Evolutionary conservation across 30 jellyfish, hydroid and myxozoan genomes (phyloP).

Genomic region (Turritopsis rubra): DNA sequence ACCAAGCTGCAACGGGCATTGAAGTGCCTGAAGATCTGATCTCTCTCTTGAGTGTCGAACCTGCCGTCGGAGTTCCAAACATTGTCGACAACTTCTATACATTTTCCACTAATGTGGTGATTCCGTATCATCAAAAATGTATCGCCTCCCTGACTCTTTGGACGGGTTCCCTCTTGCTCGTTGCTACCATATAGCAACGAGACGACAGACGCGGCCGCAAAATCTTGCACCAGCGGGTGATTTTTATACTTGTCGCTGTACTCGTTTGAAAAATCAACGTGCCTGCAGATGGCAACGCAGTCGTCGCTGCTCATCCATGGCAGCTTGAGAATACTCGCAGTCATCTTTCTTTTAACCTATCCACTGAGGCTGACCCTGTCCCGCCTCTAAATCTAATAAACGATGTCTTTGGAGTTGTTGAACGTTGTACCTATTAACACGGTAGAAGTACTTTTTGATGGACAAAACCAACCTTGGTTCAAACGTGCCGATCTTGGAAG

Average conservation of each 20-base stretch:
- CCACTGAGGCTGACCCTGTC: no score
- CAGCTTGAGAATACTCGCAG: not conserved
- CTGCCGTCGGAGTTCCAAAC: slow-evolving; percentile 10
- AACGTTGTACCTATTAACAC: no score
- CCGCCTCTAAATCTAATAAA: no score
- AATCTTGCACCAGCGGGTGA: slow-evolving; percentile 2
- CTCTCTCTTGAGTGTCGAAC: slow-evolving; percentile 5
- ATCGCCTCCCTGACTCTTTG: slow-evolving; percentile 1
- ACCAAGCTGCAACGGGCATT: not conserved
- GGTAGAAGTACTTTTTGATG: no score
- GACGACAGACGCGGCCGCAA: not conserved
- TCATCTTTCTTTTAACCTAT: no score
- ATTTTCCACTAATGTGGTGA: not conserved
- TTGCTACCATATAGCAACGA: not conserved
- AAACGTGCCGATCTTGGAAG: no score
- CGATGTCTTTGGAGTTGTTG: no score
- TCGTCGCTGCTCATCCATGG: slow-evolving; percentile 9
- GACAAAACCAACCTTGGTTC: no score
- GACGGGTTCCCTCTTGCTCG: slow-evolving; percentile 1
- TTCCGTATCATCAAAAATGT: not conserved
- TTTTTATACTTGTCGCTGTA: no score
- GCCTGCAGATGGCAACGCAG: not conserved
- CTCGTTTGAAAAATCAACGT: slow-evolving; percentile 1
- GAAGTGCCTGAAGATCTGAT: slow-evolving; percentile 1
- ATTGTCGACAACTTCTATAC: not conserved